Conservation (phyloP, 2,888 invertebrate genomes). For the Branchipolynoe longqiensis region DNA sequence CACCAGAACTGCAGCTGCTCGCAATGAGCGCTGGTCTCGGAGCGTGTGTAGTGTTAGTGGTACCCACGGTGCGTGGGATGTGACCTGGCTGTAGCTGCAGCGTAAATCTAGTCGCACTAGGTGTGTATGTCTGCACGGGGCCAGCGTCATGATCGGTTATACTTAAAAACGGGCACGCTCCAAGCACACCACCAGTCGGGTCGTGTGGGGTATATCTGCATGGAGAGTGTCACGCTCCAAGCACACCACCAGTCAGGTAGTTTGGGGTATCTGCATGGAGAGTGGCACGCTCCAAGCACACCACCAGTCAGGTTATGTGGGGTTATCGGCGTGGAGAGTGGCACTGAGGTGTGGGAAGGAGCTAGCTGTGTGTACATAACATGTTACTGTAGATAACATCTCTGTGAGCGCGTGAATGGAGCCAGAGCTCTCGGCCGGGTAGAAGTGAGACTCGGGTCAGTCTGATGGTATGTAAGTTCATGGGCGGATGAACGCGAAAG, state of each 20-base stretch:
- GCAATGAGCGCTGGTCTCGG: too few species aligned
- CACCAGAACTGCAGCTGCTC: too few species aligned
- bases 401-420: not conserved
- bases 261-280: too few species aligned
- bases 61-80: not conserved
- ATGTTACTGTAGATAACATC: conserved; percentile 5
- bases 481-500: not conserved
- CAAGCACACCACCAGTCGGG: too few species aligned
- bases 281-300: too few species aligned
- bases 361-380: not conserved
- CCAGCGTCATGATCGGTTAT: not conserved
- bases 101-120: not conserved
- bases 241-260: too few species aligned
- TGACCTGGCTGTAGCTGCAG: not conserved
- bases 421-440: too few species aligned
- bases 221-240: too few species aligned
- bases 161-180: not conserved
- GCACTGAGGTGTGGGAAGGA: too few species aligned
- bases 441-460: not conserved
- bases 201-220: too few species aligned
- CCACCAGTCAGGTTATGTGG: too few species aligned
- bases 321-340: too few species aligned
- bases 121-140: not conserved
- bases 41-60: not conserved
- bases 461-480: not conserved